Base-by-base conservation (phyloP, 2,888 invertebrate species). In the Drosophila pegasa region DNA sequence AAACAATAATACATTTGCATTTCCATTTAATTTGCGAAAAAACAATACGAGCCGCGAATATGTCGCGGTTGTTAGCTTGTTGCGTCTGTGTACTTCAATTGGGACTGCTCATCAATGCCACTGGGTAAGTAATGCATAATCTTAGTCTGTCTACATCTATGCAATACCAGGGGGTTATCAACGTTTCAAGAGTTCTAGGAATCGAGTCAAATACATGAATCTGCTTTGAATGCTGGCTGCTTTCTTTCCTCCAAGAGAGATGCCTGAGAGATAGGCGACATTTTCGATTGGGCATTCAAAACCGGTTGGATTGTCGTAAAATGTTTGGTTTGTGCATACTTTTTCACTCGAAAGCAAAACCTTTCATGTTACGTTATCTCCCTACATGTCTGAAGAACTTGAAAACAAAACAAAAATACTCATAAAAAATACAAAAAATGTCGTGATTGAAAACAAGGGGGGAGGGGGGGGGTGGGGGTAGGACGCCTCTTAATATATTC, bases 51-150 rank as follows among this genome's bases (percentile, higher is more conserved):
- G 8, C 8, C 43, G 38, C 40, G 58, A 72, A 61, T 9, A 90
- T 90, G 91, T 57, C 78, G 78, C 88, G 79, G 47, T 48, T 47
- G 52, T 58, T 83, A 9, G 57, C 47, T 52, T 59, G 84, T 45
- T 74, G 74, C 43, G 64, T 72, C 40, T 77, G 72, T 62, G 9
- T 89, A 18, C 22, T 89, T 54, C 90, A 90, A 75, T 78, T 81
- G 54, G 79, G 74, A 43, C 38, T 89, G 27, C 71, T 83, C 31
- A 80, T 82, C 33, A 75, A 79, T 61, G 88, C 80, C 43, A 70
- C 73, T 38, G 90, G 90, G 90, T 90, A 64, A 82, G 89, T 90
- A 54, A 18, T 31, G 27, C 14, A 51, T 43, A 29, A 20, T 18
- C 18, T 20, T 29, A 20, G 31, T 31, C 31, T 29, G 31, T 31